These are phyloP conservation scores for Neoniphon sammara DNA, from an alignment of 2,797 vertebrate genomes.

Conservation along the genomic window DNA sequence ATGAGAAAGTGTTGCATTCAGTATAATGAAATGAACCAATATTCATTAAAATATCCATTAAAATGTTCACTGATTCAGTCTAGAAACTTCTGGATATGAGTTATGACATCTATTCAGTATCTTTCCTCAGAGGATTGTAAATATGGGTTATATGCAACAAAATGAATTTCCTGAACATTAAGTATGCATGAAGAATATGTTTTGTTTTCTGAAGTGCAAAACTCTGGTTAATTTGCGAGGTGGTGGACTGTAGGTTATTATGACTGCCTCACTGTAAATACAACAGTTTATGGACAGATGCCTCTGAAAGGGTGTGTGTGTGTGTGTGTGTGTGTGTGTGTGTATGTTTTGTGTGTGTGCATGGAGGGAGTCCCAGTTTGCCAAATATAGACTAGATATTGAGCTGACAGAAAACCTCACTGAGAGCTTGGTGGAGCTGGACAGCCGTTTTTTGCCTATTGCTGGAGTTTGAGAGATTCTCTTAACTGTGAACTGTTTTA, in stretches of 20 bases:
- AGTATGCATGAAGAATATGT: background rate
- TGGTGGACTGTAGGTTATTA: background rate
- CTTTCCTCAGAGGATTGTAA: background rate
- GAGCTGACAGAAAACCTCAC: too few relatives aligned
- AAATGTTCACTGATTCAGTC: background rate
- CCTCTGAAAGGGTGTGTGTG: too few relatives aligned
- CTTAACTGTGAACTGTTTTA: too few relatives aligned
- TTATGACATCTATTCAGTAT: background rate
- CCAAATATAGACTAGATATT: too few relatives aligned
- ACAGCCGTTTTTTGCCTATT: too few relatives aligned
- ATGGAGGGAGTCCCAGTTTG: too few relatives aligned
- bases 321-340: too few relatives aligned
- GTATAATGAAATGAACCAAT: background rate
- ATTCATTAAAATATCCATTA: background rate
- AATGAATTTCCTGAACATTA: too few relatives aligned
- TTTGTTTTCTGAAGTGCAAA: background rate
- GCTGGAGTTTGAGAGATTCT: too few relatives aligned
- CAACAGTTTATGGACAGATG: background rate
- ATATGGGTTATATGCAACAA: conserved; percentile 11
- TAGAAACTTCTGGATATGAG: background rate
- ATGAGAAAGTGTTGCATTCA: background rate
- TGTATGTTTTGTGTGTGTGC: too few relatives aligned
- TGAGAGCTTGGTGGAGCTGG: too few relatives aligned
- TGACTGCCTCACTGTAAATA: conserved; percentile 1
- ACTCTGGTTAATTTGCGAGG: background rate